phyloP scores from a whole-genome alignment of 1,140 invertebrate species.

The Tribolium castaneum region DNA sequence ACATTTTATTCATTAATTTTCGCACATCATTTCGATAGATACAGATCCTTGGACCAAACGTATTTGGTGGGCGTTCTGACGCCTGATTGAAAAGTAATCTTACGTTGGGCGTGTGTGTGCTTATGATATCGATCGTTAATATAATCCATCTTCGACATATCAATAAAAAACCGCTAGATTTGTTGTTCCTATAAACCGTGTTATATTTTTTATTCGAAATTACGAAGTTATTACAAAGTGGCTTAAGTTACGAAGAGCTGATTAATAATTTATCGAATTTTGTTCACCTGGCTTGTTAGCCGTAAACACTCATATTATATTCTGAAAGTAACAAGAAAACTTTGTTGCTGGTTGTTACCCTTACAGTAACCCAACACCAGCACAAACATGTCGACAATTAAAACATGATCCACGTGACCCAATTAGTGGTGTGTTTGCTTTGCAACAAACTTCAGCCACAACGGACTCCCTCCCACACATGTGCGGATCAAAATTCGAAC shows the following conservation, averaged over 20 bases:
- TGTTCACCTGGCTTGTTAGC: neutral
- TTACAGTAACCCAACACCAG: constrained; percentile 10
- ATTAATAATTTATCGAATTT: constrained; percentile 8
- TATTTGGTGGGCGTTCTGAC: constrained; percentile 9
- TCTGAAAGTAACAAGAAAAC: constrained; percentile 35
- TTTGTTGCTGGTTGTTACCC: constrained; percentile 2
- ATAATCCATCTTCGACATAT: neutral
- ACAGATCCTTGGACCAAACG: neutral
- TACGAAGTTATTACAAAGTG: neutral
- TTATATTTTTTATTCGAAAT: too few relatives aligned
- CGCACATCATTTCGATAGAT: neutral
- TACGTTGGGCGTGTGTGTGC: constrained; percentile 1
- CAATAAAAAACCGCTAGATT: neutral
- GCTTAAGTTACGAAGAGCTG: neutral
- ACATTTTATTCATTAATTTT: neutral
- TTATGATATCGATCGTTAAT: constrained; percentile 29
- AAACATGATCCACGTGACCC: constrained; percentile 57
- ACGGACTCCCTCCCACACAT: neutral
- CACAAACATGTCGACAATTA: constrained; percentile 57
- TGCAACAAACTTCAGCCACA: constrained; percentile 3
- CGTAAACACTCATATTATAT: constrained; percentile 14
- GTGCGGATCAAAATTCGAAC: too few relatives aligned
- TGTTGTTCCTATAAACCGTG: too few relatives aligned
- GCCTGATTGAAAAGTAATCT: constrained; percentile 22
- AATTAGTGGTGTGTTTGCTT: constrained; percentile 53